phyloP scores from a whole-genome alignment of 2,888 invertebrate genomes.

The Pyrrhopygopsis socrates region DNA sequence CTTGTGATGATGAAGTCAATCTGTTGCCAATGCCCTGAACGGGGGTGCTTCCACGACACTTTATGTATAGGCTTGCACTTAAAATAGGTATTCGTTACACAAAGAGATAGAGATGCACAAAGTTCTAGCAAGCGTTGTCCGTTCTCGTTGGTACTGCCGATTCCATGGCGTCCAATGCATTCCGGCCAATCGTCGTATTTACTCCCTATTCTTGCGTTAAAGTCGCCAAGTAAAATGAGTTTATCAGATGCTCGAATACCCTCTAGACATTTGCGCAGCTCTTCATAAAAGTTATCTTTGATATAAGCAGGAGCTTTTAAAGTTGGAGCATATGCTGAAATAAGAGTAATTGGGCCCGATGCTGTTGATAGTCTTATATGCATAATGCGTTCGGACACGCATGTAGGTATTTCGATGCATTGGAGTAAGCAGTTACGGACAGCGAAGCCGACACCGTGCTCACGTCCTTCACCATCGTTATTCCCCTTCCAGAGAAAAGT shows the following conservation, averaged over 20 bases:
- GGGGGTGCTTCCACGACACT: conserved; percentile 76
- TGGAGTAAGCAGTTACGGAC: conserved; percentile 41
- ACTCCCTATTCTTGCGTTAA: conserved; percentile 50
- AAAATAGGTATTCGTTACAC: conserved; percentile 72
- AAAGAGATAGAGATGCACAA: conserved; percentile 54
- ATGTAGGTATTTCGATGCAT: conserved; percentile 6
- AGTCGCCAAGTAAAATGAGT: conserved; percentile 34
- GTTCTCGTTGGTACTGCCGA: conserved; percentile 43
- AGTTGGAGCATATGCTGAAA: conserved; percentile 47
- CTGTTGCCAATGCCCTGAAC: conserved; percentile 76
- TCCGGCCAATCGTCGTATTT: conserved; percentile 25
- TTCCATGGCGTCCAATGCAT: conserved; percentile 43
- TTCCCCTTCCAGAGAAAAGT: conserved; percentile 61
- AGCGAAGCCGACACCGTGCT: conserved; percentile 69
- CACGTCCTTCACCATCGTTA: conserved; percentile 15
- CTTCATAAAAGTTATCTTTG: conserved; percentile 34
- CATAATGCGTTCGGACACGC: background rate
- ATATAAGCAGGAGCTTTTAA: conserved; percentile 4
- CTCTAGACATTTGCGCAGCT: too few species aligned
- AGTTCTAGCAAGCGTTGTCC: conserved; percentile 65
- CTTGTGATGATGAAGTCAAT: conserved; percentile 65
- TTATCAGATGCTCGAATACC: too few species aligned
- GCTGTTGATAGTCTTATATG: too few species aligned
- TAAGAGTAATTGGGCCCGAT: background rate
- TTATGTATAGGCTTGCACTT: conserved; percentile 52